A percentile compares a stretch with the other conserved stretches of the same genome.
Conservation (phyloP, 2,888 invertebrate species). For the Cephus pulcher region DNA sequence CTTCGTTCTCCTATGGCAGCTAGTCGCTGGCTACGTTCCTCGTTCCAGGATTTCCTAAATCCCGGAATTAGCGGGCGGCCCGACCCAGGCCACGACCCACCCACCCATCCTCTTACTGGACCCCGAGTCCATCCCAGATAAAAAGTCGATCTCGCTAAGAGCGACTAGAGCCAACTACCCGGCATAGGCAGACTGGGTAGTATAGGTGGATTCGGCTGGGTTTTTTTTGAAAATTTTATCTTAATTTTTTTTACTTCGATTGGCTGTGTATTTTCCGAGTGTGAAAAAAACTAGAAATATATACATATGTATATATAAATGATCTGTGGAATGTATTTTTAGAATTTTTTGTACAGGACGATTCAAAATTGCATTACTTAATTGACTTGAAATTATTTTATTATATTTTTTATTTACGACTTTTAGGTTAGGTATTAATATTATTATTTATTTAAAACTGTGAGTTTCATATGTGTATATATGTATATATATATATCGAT, state of each 20-base stretch:
- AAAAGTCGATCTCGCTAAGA: constrained; percentile 24
- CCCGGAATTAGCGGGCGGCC: constrained; percentile 24
- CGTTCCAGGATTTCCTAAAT: constrained; percentile 23
- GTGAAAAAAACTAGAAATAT: no score
- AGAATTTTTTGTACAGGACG: no score
- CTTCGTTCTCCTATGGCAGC: not conserved
- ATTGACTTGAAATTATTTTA: no score
- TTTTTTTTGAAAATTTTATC: not conserved
- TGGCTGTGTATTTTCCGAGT: no score
- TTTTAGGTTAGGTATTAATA: no score
- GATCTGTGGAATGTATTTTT: no score
- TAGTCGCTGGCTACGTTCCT: constrained; percentile 10
- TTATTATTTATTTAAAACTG: no score
- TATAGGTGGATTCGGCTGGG: not conserved
- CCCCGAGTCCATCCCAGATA: constrained; percentile 16
- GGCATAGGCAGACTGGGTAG: not conserved
- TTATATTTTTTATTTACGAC: no score
- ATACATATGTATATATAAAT: no score
- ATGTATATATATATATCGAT: constrained; percentile 4
- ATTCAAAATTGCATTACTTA: no score
- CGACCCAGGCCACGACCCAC: not conserved
- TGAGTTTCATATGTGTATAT: not conserved
- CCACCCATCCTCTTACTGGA: constrained; percentile 7
- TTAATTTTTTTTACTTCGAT: no score
- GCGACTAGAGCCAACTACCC: not conserved